These are phyloP conservation scores for Orthonevra nobilis DNA, from an alignment of 2,888 invertebrate species.

Conservation along the genomic window DNA sequence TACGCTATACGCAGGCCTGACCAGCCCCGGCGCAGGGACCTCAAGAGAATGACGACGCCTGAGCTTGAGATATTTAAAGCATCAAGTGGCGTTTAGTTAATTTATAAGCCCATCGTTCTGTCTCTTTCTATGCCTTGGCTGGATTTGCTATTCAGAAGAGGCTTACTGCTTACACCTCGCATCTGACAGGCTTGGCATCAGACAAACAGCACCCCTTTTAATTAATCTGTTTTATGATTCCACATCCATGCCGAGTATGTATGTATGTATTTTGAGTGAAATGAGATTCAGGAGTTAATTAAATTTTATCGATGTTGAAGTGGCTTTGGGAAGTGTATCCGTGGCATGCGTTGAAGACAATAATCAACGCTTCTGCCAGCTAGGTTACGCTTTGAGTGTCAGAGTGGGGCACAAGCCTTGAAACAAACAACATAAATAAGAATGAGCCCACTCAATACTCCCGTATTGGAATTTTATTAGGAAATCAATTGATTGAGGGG, in stretches of 20 bases:
- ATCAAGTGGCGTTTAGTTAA: slow-evolving; percentile 58
- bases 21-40: too few species aligned
- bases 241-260: background rate
- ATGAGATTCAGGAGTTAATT: slow-evolving; percentile 54
- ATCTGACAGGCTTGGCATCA: slow-evolving; percentile 33
- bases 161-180: slow-evolving; percentile 22
- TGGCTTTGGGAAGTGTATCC: background rate
- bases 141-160: slow-evolving; percentile 4
- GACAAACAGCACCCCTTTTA: slow-evolving; percentile 40
- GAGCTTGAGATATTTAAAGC: slow-evolving; percentile 31
- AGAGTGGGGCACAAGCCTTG: background rate
- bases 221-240: slow-evolving; percentile 55
- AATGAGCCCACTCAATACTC: background rate
- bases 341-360: too few species aligned
- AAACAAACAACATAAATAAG: background rate
- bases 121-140: too few species aligned
- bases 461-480: slow-evolving; percentile 13
- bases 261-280: slow-evolving; percentile 1
- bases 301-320: slow-evolving; percentile 57
- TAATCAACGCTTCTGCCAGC: too few species aligned
- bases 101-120: slow-evolving; percentile 44
- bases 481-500: slow-evolving; percentile 35
- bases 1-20: too few species aligned
- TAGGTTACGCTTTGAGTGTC: background rate
- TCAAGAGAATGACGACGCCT: too few species aligned